Conservation (phyloP, 2,888 invertebrate species). For the Luffia ferchaultella region DNA sequence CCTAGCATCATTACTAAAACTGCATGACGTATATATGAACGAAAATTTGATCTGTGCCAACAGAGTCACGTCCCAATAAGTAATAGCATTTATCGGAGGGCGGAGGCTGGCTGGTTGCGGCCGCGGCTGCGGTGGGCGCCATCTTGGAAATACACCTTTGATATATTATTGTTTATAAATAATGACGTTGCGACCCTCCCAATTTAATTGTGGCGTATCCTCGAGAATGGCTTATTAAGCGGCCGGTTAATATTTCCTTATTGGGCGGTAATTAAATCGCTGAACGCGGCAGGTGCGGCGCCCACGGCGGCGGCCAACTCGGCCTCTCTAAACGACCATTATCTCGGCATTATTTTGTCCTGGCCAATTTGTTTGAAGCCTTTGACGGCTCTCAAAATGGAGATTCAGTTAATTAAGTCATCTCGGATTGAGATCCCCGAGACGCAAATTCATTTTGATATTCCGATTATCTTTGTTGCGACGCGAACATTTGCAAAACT, state of each 20-base stretch:
- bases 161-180: slow-evolving; percentile 67
- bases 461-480: slow-evolving; percentile 24
- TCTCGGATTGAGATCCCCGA: slow-evolving; percentile 23
- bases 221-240: slow-evolving; percentile 60
- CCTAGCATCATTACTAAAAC: no score
- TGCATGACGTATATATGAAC: no score
- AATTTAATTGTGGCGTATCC: slow-evolving; percentile 63
- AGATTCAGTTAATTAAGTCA: slow-evolving; percentile 52
- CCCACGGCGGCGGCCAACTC: slow-evolving; percentile 28
- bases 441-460: slow-evolving; percentile 20
- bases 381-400: slow-evolving; percentile 41
- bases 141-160: slow-evolving; percentile 63
- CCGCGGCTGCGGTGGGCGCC: slow-evolving; percentile 42
- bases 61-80: no score
- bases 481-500: neutral
- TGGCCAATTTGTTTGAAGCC: slow-evolving; percentile 58
- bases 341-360: slow-evolving; percentile 57
- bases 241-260: slow-evolving; percentile 63
- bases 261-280: slow-evolving; percentile 62
- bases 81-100: no score
- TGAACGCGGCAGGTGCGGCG: slow-evolving; percentile 50
- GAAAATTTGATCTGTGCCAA: no score
- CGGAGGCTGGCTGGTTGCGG: neutral
- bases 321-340: slow-evolving; percentile 50
- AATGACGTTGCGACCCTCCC: slow-evolving; percentile 56